These are phyloP conservation scores for Falcunculus frontatus DNA, from an alignment of 2,113 vertebrate genomes.

Conservation along the genomic window DNA sequence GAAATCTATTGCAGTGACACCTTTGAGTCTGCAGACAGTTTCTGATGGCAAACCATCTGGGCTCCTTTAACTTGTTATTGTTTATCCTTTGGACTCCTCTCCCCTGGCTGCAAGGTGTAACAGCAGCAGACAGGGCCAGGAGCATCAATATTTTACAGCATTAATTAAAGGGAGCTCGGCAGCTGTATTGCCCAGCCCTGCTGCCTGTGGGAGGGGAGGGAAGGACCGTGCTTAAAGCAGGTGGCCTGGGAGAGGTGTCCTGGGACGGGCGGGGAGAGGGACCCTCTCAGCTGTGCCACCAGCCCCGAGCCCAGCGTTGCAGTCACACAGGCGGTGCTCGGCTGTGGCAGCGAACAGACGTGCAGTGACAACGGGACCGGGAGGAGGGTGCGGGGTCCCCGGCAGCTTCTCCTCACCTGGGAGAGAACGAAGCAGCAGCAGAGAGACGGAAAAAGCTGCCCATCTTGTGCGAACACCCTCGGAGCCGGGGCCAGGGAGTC, in stretches of 20 bases:
- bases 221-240: accelerated
- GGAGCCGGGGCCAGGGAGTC: accelerated
- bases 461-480: accelerated
- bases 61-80: conserved; percentile 53
- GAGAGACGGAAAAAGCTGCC: accelerated
- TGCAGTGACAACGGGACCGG: accelerated
- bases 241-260: accelerated
- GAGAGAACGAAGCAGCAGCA: neutral
- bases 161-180: conserved; percentile 65
- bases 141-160: conserved; percentile 78
- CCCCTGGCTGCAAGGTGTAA: conserved; percentile 62
- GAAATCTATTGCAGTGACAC: conserved; percentile 59
- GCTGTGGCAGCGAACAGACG: neutral
- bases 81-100: conserved; percentile 61
- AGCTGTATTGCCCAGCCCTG: neutral
- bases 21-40: conserved; percentile 38
- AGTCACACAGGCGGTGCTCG: accelerated
- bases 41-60: conserved; percentile 69
- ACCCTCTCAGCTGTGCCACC: accelerated
- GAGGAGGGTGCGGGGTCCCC: accelerated
- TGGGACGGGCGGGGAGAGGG: neutral
- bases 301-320: accelerated
- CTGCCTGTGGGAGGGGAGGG: neutral
- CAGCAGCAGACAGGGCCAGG: conserved; percentile 57
- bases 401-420: neutral